Conservation (phyloP, 2,797 vertebrate species). For the Chanos chanos region DNA sequence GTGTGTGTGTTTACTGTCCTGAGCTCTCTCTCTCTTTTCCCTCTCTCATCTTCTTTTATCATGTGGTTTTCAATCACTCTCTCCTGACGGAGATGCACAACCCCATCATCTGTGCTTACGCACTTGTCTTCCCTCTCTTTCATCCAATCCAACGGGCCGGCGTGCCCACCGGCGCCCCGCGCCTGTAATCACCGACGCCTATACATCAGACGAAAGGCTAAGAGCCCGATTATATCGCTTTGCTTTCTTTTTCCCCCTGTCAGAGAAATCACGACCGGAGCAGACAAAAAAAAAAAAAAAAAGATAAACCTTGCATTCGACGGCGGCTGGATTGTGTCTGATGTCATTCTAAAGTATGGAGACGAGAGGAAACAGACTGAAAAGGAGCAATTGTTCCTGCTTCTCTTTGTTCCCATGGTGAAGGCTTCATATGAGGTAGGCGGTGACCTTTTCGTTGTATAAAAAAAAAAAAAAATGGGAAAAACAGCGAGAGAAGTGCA, state of each 20-base stretch:
- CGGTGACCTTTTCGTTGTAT: too few species aligned
- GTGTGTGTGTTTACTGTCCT: constrained; percentile 12
- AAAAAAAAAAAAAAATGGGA: too few species aligned
- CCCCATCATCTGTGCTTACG: constrained; percentile 39
- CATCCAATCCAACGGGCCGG: too few species aligned
- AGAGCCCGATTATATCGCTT: constrained; percentile 55
- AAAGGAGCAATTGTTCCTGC: background rate
- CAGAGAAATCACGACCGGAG: constrained; percentile 47
- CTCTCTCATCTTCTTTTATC: background rate
- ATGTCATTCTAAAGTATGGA: constrained; percentile 17
- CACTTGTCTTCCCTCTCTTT: constrained; percentile 33
- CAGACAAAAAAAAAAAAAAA: constrained; percentile 28
- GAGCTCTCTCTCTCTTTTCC: background rate
- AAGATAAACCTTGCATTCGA: constrained; percentile 25
- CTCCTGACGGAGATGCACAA: constrained; percentile 20
- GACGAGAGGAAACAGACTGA: constrained; percentile 3
- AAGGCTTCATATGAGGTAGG: too few species aligned
- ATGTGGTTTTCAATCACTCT: background rate
- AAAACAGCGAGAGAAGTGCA: too few species aligned
- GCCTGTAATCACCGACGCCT: constrained; percentile 51
- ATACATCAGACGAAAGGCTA: constrained; percentile 42
- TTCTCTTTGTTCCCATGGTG: background rate
- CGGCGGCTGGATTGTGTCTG: too few species aligned
- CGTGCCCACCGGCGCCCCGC: constrained; percentile 22
- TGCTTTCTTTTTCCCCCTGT: constrained; percentile 27